Conservation (phyloP, 2,113 vertebrate species). For the Chloroceryle aenea region DNA sequence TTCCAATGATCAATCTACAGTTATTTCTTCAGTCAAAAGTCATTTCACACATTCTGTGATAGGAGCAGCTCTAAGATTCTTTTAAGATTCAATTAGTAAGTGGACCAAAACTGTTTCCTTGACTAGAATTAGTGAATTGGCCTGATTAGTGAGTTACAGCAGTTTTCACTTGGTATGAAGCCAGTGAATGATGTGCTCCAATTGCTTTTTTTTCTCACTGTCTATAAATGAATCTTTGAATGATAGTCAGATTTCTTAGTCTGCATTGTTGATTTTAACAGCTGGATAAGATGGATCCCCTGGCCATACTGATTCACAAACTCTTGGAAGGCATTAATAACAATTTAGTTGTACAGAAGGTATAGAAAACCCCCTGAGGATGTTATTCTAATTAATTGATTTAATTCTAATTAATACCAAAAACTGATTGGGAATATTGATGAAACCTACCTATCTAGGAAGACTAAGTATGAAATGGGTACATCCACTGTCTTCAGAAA, state of each 20-base stretch:
- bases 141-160: not conserved
- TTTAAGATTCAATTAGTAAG: not conserved
- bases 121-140: not conserved
- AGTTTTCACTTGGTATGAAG: not conserved
- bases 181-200: not conserved
- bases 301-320: not conserved
- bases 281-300: not conserved
- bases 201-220: not conserved
- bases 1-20: not conserved
- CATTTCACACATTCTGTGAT: not conserved
- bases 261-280: not conserved
- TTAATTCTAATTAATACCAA: slow-evolving; percentile 15
- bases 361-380: not conserved
- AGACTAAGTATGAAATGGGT: not conserved
- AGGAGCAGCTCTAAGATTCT: not conserved
- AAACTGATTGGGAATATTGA: not conserved
- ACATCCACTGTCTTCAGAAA: not conserved
- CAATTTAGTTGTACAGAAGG: not conserved
- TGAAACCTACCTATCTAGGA: not conserved
- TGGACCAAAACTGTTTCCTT: not conserved
- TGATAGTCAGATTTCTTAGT: not conserved
- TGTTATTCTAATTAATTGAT: not conserved
- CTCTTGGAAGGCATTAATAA: not conserved
- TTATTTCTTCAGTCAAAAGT: not conserved
- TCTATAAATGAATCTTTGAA: not conserved